These are phyloP conservation scores for Sicus ferrugineus DNA, from an alignment of 2,888 invertebrate genomes.

Conservation along the genomic window DNA sequence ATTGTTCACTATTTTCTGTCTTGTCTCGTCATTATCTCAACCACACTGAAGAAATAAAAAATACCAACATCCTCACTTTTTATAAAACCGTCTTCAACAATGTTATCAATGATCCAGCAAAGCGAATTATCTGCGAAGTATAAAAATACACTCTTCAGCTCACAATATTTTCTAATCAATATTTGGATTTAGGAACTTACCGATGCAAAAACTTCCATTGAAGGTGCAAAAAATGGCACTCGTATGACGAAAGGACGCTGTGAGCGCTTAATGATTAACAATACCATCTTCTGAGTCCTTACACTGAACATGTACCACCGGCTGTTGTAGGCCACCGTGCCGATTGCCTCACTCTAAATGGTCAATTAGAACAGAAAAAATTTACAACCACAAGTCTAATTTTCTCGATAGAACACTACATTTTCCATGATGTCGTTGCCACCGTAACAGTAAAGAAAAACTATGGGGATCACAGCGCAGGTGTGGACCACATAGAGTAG, in stretches of 20 bases:
- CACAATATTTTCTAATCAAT: not conserved
- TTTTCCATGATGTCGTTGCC: slow-evolving; percentile 52
- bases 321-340: slow-evolving; percentile 44
- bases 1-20: too few relatives aligned
- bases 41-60: too few relatives aligned
- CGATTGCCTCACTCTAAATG: slow-evolving; percentile 47
- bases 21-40: too few relatives aligned
- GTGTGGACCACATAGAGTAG: slow-evolving; percentile 54
- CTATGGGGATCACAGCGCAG: slow-evolving; percentile 48
- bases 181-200: slow-evolving; percentile 42
- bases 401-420: slow-evolving; percentile 40
- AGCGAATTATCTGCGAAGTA: slow-evolving; percentile 39
- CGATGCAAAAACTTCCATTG: slow-evolving; percentile 50
- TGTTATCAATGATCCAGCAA: slow-evolving; percentile 42
- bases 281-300: slow-evolving; percentile 51
- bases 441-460: slow-evolving; percentile 54
- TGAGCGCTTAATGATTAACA: slow-evolving; percentile 51
- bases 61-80: too few relatives aligned
- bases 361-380: not conserved
- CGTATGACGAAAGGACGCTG: slow-evolving; percentile 49
- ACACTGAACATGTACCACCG: slow-evolving; percentile 53
- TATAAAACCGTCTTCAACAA: slow-evolving; percentile 39
- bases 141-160: not conserved
- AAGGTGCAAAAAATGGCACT: slow-evolving; percentile 56
- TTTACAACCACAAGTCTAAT: too few relatives aligned